Conservation (phyloP, 2,888 invertebrate genomes). For the Dermolepida albohirtum region DNA sequence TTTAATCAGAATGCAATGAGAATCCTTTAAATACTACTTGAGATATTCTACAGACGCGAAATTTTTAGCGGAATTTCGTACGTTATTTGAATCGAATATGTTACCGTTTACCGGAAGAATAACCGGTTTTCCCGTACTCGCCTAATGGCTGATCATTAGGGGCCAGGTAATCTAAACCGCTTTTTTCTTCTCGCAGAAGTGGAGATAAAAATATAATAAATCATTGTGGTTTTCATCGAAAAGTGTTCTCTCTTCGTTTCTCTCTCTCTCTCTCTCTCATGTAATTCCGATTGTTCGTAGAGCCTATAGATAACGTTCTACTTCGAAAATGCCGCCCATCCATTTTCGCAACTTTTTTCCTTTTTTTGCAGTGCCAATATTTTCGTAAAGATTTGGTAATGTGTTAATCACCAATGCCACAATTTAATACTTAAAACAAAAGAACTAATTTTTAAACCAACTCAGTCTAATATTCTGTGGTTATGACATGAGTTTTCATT, state of each 20-base stretch:
- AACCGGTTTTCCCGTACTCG: slow-evolving; percentile 57
- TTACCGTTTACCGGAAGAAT: slow-evolving; percentile 45
- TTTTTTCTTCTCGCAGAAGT: slow-evolving; percentile 59
- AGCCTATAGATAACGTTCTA: slow-evolving; percentile 52
- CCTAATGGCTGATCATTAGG: slow-evolving; percentile 66
- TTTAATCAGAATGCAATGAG: slow-evolving; percentile 45
- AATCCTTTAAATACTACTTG: slow-evolving; percentile 40
- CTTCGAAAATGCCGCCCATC: slow-evolving; percentile 34
- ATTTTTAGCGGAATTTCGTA: slow-evolving; percentile 40
- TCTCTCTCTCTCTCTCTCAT: slow-evolving; percentile 53
- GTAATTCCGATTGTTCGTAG: slow-evolving; percentile 54
- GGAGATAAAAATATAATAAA: slow-evolving; percentile 65
- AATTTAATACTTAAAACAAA: too few relatives aligned
- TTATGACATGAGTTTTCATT: too few relatives aligned
- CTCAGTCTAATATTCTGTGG: too few relatives aligned
- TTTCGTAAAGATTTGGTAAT: background rate
- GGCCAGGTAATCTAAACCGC: slow-evolving; percentile 64
- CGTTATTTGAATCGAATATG: slow-evolving; percentile 40
- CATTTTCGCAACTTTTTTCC: slow-evolving; percentile 9
- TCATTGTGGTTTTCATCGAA: slow-evolving; percentile 62
- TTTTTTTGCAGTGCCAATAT: slow-evolving; percentile 9
- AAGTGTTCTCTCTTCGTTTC: slow-evolving; percentile 39
- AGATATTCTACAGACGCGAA: too few relatives aligned
- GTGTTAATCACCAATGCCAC: slow-evolving; percentile 4
- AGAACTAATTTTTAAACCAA: too few relatives aligned